Evolutionary conservation across 2,888 invertebrate species (phyloP), one percentile per base, ranked within the genome.

Genomic region (Ichneumon xanthorius): DNA sequence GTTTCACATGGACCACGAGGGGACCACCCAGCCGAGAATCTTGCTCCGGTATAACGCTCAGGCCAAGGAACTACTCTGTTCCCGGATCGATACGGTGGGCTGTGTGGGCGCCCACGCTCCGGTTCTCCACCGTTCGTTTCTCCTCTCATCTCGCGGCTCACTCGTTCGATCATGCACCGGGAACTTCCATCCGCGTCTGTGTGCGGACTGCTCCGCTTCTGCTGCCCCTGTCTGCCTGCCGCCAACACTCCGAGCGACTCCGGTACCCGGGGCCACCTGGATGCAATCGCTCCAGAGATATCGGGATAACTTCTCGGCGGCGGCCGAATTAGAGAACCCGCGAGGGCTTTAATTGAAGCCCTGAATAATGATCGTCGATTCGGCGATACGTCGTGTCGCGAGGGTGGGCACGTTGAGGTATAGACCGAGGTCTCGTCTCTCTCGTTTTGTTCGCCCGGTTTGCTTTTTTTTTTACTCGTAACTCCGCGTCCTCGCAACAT

Each of bases 291-390:
- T 91, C 90, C 89, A 87, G 89, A 91, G 92, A 93, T 92, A 92
- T 91, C 91, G 89, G 92, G 91, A 92, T 92, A 92, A 92, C 90
- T 89, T 90, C 89, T 87, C 88, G 90, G 90, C 89, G 90, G 89
- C 90, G 89, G 87, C 89, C 91, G 92, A 93, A 92, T 93, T 93
- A 92, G 91, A 92, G 91, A 91, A 89, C 90, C 90, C 88, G 89
- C 89, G 87, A 90, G 91, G 85, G 87, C 92, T 93, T 93, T 93
- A 93, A 93, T 93, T 92, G 93, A 93, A 92, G 89, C 92, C 86
- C 90, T 93, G 93, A 93, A 93, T 93, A 93, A 93, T 93, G 93
- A 92, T 92, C 91, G 88, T 89, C 88, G 93, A 93, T 93, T 88
- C 89, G 82, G 72, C 88, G 92, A 93, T 91, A 91, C 88, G 89